Percentiles rank a stretch among this genome's conserved stretches.
Conservation (phyloP, 2,113 vertebrate genomes). For the Epinephelus moara region DNA sequence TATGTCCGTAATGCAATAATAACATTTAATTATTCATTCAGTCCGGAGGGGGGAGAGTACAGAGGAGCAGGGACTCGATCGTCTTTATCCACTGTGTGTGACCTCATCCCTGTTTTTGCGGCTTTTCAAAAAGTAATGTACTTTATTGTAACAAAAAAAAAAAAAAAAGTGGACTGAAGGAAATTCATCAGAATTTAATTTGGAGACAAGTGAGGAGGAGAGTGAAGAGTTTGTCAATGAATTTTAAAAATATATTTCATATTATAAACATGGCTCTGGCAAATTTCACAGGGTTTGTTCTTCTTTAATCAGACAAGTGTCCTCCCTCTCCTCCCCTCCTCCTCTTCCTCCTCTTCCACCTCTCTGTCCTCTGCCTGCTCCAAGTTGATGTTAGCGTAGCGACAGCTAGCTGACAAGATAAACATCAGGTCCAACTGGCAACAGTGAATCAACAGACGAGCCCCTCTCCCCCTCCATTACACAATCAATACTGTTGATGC, state of each 20-base stretch:
- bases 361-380: constrained; percentile 13
- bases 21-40: background rate
- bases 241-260: background rate
- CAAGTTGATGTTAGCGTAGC: background rate
- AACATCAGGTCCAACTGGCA: constrained; percentile 40
- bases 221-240: background rate
- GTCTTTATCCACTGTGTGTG: background rate
- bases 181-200: background rate
- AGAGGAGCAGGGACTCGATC: background rate
- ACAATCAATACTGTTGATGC: constrained; percentile 50
- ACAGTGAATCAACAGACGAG: constrained; percentile 32
- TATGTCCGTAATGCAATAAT: background rate
- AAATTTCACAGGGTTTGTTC: background rate
- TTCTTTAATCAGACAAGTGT: background rate
- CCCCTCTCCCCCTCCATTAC: constrained; percentile 20
- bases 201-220: background rate
- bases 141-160: background rate
- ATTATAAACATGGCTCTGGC: background rate
- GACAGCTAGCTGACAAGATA: constrained; percentile 54
- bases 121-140: background rate
- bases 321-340: background rate
- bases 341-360: background rate
- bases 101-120: background rate
- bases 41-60: background rate
- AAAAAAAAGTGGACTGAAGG: too few species aligned